These are phyloP conservation scores for Protonibea diacanthus DNA, from an alignment of 2,797 vertebrate genomes.

Conservation along the genomic window DNA sequence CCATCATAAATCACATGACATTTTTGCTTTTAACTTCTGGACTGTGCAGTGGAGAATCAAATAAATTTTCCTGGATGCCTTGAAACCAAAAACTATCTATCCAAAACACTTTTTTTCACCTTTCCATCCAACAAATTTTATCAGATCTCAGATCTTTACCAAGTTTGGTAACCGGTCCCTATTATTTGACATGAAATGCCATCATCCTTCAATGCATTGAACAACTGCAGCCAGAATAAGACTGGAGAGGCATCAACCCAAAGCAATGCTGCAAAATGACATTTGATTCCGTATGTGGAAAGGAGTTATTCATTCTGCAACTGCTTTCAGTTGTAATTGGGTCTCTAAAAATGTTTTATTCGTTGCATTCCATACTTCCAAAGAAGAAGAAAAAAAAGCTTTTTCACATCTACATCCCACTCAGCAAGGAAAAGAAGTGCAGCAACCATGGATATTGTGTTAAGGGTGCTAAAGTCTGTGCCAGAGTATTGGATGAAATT, in stretches of 20 bases:
- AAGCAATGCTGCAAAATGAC: neutral
- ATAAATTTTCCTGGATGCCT: neutral
- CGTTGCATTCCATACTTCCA: neutral
- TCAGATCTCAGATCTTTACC: neutral
- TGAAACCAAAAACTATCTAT: neutral
- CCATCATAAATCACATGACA: neutral
- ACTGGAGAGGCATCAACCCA: neutral
- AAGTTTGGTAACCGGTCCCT: neutral
- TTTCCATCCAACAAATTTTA: neutral
- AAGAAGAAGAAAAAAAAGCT: neutral
- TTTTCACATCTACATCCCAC: neutral
- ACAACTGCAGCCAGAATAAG: neutral
- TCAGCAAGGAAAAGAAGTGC: neutral
- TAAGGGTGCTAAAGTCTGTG: neutral
- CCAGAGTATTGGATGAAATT: neutral
- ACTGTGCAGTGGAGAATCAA: neutral
- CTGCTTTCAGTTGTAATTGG: neutral
- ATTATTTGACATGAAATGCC: neutral
- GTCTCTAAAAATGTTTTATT: neutral
- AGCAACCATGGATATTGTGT: neutral
- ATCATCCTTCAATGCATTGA: neutral
- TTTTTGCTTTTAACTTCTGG: neutral
- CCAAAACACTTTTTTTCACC: neutral
- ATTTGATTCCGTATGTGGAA: constrained; percentile 2
- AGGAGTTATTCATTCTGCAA: neutral